These are phyloP conservation scores for Pseudomyrmex concolor DNA, from an alignment of 1,140 invertebrate genomes.

Conservation along the genomic window DNA sequence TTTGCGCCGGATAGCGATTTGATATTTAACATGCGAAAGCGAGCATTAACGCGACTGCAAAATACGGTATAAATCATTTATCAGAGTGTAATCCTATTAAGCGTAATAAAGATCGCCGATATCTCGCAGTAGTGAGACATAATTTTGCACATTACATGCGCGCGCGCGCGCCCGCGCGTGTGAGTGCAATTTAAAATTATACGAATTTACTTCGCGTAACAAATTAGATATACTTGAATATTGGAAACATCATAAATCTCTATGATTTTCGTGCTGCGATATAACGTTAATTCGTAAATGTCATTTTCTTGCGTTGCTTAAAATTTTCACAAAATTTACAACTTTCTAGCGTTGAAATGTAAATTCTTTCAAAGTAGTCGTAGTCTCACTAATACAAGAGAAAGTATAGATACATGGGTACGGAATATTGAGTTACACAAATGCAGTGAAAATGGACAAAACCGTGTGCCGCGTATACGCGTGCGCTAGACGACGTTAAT, in stretches of 20 bases:
- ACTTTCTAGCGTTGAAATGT: neutral
- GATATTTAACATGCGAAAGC: constrained; percentile 22
- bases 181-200: constrained; percentile 13
- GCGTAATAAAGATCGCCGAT: neutral
- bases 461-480: neutral
- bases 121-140: neutral
- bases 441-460: neutral
- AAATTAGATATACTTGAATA: neutral
- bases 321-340: neutral
- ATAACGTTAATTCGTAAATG: neutral
- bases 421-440: constrained; percentile 7
- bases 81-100: constrained; percentile 20
- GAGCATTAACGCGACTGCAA: neutral
- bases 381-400: neutral
- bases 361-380: neutral
- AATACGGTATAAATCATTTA: constrained; percentile 16
- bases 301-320: neutral
- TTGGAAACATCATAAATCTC: neutral
- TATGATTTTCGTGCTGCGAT: neutral
- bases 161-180: too few species aligned
- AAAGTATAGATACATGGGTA: neutral
- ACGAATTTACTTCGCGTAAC: neutral
- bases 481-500: neutral
- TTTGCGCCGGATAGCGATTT: neutral
- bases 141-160: neutral